A percentile compares a stretch with the other conserved stretches of the same genome.
Conservation (phyloP, 2,113 vertebrate genomes). For the Budorcas taxicolor region DNA sequence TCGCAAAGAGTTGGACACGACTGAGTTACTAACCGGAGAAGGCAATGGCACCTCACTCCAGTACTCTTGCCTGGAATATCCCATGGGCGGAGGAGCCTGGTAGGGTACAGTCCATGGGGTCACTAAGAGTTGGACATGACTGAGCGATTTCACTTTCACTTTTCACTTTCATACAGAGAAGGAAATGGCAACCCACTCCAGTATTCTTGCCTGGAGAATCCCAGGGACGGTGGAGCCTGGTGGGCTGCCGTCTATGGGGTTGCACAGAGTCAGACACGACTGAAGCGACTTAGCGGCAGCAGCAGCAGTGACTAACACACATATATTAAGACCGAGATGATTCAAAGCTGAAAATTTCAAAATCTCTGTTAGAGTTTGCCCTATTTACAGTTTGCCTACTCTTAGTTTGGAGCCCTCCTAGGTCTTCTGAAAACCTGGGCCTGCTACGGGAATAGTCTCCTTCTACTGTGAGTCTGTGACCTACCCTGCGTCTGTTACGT, state of each 20-base stretch:
- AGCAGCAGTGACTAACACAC: background rate
- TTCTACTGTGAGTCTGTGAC: background rate
- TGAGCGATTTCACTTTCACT: too few relatives aligned
- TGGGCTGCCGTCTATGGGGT: background rate
- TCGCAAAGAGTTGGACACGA: too few relatives aligned
- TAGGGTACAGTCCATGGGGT: too few relatives aligned
- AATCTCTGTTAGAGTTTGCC: background rate
- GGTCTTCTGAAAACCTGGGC: background rate
- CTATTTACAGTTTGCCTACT: background rate
- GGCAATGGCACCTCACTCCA: too few relatives aligned
- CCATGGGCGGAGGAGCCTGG: too few relatives aligned
- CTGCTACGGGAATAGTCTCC: background rate
- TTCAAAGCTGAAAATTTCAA: background rate
- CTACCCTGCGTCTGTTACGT: background rate
- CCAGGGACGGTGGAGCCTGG: accelerated
- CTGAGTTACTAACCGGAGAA: too few relatives aligned
- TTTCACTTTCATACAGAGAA: background rate
- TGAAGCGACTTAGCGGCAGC: background rate
- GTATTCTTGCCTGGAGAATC: too few relatives aligned
- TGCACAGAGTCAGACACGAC: accelerated
- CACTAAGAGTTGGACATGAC: background rate
- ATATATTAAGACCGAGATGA: background rate
- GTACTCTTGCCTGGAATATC: too few relatives aligned
- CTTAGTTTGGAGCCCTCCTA: background rate
- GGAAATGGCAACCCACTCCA: background rate